A percentile compares a stretch with the other conserved stretches of the same genome.
Conservation (phyloP, 2,113 vertebrate genomes). For the Clarias magur region DNA sequence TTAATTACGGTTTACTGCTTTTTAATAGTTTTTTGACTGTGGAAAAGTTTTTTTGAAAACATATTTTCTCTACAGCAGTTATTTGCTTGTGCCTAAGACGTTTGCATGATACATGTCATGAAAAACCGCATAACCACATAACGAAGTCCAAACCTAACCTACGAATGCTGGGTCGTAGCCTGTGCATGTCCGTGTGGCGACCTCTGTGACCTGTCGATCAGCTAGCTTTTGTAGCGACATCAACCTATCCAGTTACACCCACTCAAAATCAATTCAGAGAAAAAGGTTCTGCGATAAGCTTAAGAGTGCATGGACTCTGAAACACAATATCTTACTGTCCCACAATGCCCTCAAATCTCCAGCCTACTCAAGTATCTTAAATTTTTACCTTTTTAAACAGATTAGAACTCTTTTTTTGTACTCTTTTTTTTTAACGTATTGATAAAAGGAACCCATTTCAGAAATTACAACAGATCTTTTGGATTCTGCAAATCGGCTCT, state of each 20-base stretch:
- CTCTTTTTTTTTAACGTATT: not conserved
- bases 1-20: too few species aligned
- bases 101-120: not conserved
- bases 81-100: too few species aligned
- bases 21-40: too few species aligned
- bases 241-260: not conserved
- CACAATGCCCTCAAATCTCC: not conserved
- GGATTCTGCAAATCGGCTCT: too few species aligned
- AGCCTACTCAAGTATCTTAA: not conserved
- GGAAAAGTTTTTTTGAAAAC: too few species aligned
- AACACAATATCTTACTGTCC: constrained; percentile 28
- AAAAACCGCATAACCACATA: not conserved
- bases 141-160: not conserved
- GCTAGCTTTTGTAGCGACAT: constrained; percentile 2
- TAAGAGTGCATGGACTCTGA: constrained; percentile 64
- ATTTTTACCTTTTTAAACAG: not conserved
- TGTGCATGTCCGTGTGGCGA: not conserved
- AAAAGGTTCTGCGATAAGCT: constrained; percentile 66
- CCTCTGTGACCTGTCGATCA: constrained; percentile 15
- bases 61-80: too few species aligned
- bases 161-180: not conserved
- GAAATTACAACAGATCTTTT: not conserved
- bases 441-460: not conserved
- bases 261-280: constrained; percentile 57
- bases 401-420: not conserved